phyloP scores from a whole-genome alignment of 1,140 invertebrate genomes.

The Lepidotrigona ventralis region DNA sequence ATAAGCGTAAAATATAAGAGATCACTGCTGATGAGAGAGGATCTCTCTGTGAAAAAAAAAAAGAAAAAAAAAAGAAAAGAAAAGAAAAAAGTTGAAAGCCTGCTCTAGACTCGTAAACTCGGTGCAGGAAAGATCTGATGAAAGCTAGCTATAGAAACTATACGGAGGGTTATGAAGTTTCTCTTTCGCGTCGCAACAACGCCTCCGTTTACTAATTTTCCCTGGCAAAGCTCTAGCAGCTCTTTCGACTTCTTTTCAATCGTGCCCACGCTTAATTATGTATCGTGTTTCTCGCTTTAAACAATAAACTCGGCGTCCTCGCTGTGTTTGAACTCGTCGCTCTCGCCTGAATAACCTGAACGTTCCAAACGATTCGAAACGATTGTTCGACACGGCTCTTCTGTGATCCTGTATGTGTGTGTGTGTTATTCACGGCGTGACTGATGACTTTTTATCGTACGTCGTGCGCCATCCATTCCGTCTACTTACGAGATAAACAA shows the following conservation, averaged over 20 bases:
- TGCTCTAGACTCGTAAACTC: neutral
- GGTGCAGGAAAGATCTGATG: neutral
- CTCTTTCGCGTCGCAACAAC: neutral
- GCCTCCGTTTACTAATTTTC: neutral
- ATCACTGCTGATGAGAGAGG: too few relatives aligned
- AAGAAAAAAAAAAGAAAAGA: too few relatives aligned
- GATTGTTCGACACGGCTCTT: neutral
- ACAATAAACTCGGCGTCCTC: too few relatives aligned
- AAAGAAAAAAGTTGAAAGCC: neutral
- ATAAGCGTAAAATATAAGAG: neutral
- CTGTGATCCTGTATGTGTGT: too few relatives aligned
- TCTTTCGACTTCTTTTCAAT: neutral
- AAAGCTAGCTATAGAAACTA: neutral
- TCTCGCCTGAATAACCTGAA: neutral
- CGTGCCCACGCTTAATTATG: neutral
- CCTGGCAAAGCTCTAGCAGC: neutral
- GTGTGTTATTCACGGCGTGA: neutral
- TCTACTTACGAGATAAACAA: conserved; percentile 24
- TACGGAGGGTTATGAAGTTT: neutral
- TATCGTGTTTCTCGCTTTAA: too few relatives aligned
- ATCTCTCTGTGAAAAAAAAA: too few relatives aligned
- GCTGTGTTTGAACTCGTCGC: neutral
- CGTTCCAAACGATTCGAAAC: neutral
- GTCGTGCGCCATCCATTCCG: neutral
- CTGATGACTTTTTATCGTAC: neutral